Percentiles rank a stretch among this genome's conserved stretches.
These are phyloP conservation scores for Bugulina stolonifera DNA, from an alignment of 2,888 invertebrate species.

Conservation along the genomic window DNA sequence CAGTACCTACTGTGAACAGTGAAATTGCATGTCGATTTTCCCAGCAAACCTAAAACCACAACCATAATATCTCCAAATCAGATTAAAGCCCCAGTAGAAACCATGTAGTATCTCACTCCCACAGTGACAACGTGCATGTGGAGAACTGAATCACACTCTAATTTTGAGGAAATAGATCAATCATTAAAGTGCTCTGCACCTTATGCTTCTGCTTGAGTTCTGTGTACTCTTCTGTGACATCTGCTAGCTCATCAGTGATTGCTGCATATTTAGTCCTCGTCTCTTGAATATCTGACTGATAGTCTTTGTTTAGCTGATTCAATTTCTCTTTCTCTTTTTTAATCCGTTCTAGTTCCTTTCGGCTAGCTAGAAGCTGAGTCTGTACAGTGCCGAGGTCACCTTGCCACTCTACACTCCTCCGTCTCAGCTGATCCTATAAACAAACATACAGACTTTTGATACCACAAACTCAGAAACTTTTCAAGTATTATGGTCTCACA, in stretches of 20 bases:
- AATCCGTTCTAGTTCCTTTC: background rate
- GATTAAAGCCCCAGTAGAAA: no score
- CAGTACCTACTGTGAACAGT: no score
- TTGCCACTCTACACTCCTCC: constrained; percentile 9
- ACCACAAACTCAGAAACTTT: no score
- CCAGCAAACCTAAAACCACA: no score
- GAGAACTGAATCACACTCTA: no score
- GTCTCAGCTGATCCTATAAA: constrained; percentile 10
- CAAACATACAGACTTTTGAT: no score
- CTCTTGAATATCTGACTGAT: background rate
- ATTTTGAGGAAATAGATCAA: no score
- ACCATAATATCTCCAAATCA: no score
- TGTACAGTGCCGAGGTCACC: constrained; percentile 7
- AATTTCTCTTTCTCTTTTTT: constrained; percentile 1
- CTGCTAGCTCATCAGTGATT: background rate
- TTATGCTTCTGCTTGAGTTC: background rate
- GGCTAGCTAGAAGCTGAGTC: background rate
- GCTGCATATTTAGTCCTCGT: background rate
- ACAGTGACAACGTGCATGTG: no score
- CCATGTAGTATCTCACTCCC: no score
- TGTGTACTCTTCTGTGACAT: background rate
- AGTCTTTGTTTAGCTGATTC: background rate
- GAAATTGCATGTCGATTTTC: no score
- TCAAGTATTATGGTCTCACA: no score
- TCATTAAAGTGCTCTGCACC: background rate